Percentiles rank a stretch among this genome's conserved stretches.
These are phyloP conservation scores for Aphaenogaster rudis DNA, from an alignment of 1,140 invertebrate species.

Conservation along the genomic window DNA sequence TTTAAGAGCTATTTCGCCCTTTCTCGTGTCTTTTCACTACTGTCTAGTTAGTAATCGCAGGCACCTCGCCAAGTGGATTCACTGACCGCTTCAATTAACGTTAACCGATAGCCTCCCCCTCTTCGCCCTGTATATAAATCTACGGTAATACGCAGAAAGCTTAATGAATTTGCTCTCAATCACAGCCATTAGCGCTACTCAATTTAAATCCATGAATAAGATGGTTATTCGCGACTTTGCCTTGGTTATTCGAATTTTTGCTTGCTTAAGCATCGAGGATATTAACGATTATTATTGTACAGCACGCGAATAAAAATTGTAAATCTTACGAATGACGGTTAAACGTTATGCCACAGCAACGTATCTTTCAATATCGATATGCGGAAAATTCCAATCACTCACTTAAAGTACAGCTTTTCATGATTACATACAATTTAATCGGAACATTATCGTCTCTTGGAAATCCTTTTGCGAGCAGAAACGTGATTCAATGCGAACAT, in stretches of 20 bases:
- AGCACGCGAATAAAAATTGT: not conserved
- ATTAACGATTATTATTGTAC: not conserved
- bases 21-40: conserved; percentile 37
- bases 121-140: conserved; percentile 35
- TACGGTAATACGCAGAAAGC: conserved; percentile 3
- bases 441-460: not conserved
- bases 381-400: not conserved
- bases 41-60: conserved; percentile 31
- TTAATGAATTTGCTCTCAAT: conserved; percentile 42
- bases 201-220: conserved; percentile 6
- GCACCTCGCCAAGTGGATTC: conserved; percentile 44
- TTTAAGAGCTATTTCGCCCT: conserved; percentile 44
- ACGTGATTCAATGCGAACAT: not conserved
- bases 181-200: conserved; percentile 6
- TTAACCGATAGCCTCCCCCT: conserved; percentile 40
- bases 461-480: not conserved
- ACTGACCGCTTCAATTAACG: conserved; percentile 61
- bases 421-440: conserved; percentile 10
- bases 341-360: not conserved
- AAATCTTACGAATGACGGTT: not conserved
- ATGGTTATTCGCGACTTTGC: not conserved
- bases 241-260: not conserved
- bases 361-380: not conserved
- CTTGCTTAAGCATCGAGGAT: not conserved
- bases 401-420: not conserved